These are phyloP conservation scores for Eueremaeus valkanovi DNA, from an alignment of 2,888 invertebrate species.

Conservation along the genomic window DNA sequence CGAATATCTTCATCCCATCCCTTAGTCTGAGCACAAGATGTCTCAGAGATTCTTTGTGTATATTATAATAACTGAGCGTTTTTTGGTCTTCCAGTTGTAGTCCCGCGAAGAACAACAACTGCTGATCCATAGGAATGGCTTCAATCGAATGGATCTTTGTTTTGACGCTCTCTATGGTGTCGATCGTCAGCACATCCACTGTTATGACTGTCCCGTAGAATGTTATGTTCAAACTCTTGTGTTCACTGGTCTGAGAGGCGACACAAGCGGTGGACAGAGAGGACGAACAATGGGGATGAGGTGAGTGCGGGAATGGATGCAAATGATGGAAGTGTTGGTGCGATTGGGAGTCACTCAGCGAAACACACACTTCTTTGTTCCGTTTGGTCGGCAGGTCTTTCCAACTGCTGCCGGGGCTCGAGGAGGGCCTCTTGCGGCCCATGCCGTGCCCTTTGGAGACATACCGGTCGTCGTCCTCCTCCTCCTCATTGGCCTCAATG, in stretches of 20 bases:
- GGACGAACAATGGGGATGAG: slow-evolving; percentile 28
- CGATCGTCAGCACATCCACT: slow-evolving; percentile 5
- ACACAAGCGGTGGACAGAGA: slow-evolving; percentile 7
- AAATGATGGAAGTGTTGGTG: slow-evolving; percentile 34
- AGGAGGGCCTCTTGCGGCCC: background rate
- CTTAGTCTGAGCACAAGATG: slow-evolving; percentile 30
- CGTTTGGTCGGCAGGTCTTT: slow-evolving; percentile 34
- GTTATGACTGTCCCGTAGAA: slow-evolving; percentile 33
- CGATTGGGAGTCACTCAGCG: slow-evolving; percentile 28
- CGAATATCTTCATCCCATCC: slow-evolving; percentile 38
- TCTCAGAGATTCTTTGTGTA: slow-evolving; percentile 25
- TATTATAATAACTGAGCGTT: slow-evolving; percentile 28
- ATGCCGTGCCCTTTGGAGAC: slow-evolving; percentile 27
- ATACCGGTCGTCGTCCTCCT: background rate
- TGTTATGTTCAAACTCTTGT: slow-evolving; percentile 26
- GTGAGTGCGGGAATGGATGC: slow-evolving; percentile 26
- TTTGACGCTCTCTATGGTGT: slow-evolving; percentile 24
- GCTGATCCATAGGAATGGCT: slow-evolving; percentile 26
- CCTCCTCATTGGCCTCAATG: background rate
- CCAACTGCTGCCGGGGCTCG: slow-evolving; percentile 15
- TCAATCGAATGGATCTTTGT: slow-evolving; percentile 23
- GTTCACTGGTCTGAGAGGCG: slow-evolving; percentile 27
- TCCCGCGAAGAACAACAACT: slow-evolving; percentile 37
- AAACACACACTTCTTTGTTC: slow-evolving; percentile 20
- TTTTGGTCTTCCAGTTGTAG: slow-evolving; percentile 34